These are phyloP conservation scores for Urocolius indicus DNA, from an alignment of 2,113 vertebrate species.

Conservation along the genomic window DNA sequence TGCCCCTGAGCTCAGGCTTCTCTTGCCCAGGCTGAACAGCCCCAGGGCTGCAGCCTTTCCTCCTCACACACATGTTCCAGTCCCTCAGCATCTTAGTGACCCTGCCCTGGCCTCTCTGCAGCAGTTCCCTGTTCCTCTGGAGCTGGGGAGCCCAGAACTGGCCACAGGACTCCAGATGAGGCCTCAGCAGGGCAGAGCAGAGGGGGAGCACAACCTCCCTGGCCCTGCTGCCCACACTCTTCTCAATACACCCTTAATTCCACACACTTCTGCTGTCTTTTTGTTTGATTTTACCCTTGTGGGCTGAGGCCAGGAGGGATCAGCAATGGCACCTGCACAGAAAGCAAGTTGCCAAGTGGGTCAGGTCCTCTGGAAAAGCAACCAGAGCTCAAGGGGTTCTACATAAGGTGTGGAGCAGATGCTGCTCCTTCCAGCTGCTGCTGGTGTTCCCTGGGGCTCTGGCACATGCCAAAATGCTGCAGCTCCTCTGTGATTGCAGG, in stretches of 20 bases:
- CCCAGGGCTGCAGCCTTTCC: too few relatives aligned
- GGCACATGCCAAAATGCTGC: fast-evolving
- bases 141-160: too few relatives aligned
- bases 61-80: too few relatives aligned
- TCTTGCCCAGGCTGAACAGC: too few relatives aligned
- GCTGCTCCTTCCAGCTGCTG: not conserved
- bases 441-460: not conserved
- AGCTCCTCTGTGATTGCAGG: not conserved
- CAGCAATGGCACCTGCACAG: fast-evolving
- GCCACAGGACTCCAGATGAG: too few relatives aligned
- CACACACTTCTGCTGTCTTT: not conserved
- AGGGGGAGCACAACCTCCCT: too few relatives aligned
- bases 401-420: not conserved
- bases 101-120: too few relatives aligned
- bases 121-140: too few relatives aligned
- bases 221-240: too few relatives aligned
- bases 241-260: not conserved
- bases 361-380: not conserved
- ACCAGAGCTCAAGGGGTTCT: not conserved
- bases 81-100: too few relatives aligned
- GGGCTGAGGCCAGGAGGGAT: not conserved
- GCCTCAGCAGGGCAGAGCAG: too few relatives aligned
- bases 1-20: too few relatives aligned
- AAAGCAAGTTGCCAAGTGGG: not conserved
- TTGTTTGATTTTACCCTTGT: fast-evolving